Percentiles rank a stretch among this genome's conserved stretches.
Evolutionary conservation across 2,113 vertebrate genomes (phyloP).

Genomic region (Ciconia boyciana): DNA sequence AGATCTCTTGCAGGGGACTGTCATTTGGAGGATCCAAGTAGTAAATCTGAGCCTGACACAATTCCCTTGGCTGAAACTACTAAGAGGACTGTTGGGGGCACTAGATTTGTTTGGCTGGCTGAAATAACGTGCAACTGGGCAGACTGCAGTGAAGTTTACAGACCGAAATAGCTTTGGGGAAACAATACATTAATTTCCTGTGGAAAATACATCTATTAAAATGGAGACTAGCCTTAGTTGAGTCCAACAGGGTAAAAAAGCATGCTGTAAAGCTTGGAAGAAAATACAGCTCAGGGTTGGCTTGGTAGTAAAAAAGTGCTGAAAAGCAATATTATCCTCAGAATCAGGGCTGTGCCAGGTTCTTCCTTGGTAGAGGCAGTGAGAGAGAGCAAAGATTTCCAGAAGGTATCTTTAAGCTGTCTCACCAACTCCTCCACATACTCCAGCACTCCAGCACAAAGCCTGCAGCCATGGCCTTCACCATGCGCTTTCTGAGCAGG

Average conservation of each 20-base stretch:
- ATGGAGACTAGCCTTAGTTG: background rate
- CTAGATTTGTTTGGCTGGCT: background rate
- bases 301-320: background rate
- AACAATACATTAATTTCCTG: constrained; percentile 69
- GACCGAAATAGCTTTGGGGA: constrained; percentile 60
- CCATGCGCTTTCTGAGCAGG: background rate
- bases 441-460: accelerated
- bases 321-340: background rate
- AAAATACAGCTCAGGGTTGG: background rate
- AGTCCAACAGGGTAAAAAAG: background rate
- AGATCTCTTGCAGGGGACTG: background rate
- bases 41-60: background rate
- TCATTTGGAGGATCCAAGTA: background rate
- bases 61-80: background rate
- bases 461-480: background rate
- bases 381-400: background rate
- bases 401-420: background rate
- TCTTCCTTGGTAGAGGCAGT: background rate
- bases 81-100: background rate
- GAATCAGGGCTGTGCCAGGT: background rate
- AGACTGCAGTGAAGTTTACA: background rate
- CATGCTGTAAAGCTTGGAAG: background rate
- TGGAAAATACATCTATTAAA: constrained; percentile 65
- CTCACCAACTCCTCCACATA: background rate
- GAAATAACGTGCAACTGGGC: constrained; percentile 43